Evolutionary conservation across 2,797 vertebrate genomes (phyloP), one percentile per base, ranked within the genome.

Genomic region (Onychomys torridus): DNA sequence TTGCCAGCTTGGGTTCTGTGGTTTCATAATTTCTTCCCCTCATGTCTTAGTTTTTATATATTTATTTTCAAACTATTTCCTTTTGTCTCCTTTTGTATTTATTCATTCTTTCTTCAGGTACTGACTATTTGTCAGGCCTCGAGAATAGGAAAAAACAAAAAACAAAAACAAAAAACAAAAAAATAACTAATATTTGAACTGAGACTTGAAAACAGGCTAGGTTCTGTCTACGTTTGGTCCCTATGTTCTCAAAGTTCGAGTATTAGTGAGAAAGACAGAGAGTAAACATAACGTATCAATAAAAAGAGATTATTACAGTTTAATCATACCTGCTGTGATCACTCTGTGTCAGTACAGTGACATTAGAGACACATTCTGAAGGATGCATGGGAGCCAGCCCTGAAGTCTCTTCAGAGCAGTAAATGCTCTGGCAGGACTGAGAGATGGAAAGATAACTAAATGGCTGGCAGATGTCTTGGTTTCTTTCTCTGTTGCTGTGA

Each of bases 11-110:
- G 13, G 27, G 77, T 90, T 97, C 86, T 59, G 29, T 85, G 59
- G 37, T 77, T 94, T 91, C 37, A 91, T 84, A 89, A 88, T 63
- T 57, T 40, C 49, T 89, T 86, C 10, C 52, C 73, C 37, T 29
- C 40, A 3, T 27, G 34, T 37, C 78, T 89, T n/a, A 86, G 75
- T 57, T 14, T 82, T 83, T 73, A 57, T 73, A 81, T 85, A 73
- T 85, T 0, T 93, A 21, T 83, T 29, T 84, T 79, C 83, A 96
- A 59, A 78, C 5, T 8, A 37, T 21, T 46, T 63, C 21, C 67
- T 83, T 89, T 93, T 55, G 40, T 73, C 27, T 95, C 34, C 5
- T 93, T 43, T 52, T 34, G n/a, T 23, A 87, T 77, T 55, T 8
- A 17, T 67, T 65, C 49, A 52, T 67, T 57, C n/a, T 79, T n/a